These are phyloP conservation scores for Hirtodrosophila confusa DNA, from an alignment of 2,888 invertebrate genomes.

Conservation along the genomic window DNA sequence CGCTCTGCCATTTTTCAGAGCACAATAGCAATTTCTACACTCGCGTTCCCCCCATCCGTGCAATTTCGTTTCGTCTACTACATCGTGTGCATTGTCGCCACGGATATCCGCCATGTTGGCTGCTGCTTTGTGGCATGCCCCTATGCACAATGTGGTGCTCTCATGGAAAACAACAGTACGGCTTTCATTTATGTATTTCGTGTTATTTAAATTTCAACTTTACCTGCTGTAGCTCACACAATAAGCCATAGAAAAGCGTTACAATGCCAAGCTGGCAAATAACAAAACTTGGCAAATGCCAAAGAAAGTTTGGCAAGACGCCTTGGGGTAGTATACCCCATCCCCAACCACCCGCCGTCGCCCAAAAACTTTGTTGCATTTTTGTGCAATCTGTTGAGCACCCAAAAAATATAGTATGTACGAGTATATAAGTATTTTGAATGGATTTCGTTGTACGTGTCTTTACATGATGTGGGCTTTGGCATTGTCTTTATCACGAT, in stretches of 20 bases:
- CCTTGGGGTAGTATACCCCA: conserved; percentile 3
- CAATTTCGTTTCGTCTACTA: conserved; percentile 20
- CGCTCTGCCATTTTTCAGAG: conserved; percentile 11
- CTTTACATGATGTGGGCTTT: not conserved
- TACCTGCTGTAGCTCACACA: conserved; percentile 37
- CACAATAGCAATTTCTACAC: conserved; percentile 13
- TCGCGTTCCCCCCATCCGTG: not conserved
- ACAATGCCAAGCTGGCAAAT: conserved; percentile 65
- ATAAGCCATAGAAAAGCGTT: conserved; percentile 60
- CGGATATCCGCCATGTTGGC: conserved; percentile 79
- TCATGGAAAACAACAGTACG: conserved; percentile 7
- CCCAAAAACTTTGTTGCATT: conserved; percentile 46
- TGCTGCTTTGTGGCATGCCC: conserved; percentile 55
- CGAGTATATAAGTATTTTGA: not conserved
- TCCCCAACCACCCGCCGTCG: conserved; percentile 8
- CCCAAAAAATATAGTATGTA: conserved; percentile 1
- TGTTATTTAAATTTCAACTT: conserved; percentile 54
- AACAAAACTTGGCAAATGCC: conserved; percentile 57
- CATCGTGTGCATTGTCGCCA: conserved; percentile 68
- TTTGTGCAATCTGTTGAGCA: conserved; percentile 70
- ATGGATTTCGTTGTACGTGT: conserved; percentile 4
- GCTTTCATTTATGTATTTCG: conserved; percentile 38
- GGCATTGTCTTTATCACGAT: conserved; percentile 40
- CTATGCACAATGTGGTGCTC: conserved; percentile 57
- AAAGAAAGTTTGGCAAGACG: conserved; percentile 26